Evolutionary conservation across 2,888 invertebrate genomes (phyloP), one percentile per base, ranked within the genome.

Genomic region (Eupithecia exiguata): DNA sequence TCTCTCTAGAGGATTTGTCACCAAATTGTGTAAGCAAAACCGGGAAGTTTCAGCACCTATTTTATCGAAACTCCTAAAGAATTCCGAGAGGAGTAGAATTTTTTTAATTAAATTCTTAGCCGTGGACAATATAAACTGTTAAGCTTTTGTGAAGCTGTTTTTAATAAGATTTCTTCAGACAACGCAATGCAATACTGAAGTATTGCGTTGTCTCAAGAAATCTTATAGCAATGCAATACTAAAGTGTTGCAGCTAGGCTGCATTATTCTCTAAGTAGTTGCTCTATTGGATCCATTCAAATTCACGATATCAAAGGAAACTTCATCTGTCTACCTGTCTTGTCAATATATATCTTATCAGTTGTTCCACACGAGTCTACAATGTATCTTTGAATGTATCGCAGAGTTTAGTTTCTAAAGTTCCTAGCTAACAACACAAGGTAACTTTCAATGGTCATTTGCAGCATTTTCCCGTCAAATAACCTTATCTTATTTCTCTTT

Each of bases 1-100:
- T 80, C 77, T 73, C 76, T 80, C 77, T 73, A 74, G 73, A 77
- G 82, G 84, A 84, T 86, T 84, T 84, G 83, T 84, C 82, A 78
- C 77, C 75, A 79, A 83, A 83, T 81, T 82, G 75, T 78, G 81
- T 83, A 82, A 84, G 77, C 71, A 74, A 82, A 81, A 81, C 82
- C 75, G 77, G 73, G 63, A 78, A 82, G 80, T 82, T 83, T 74
- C 80, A 78, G 72, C 72, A 69, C 62, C 77, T 75, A 71, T 75
- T 79, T 78, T 73, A 67, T 65, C 65, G 58, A 72, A 72, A 68
- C 72, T 76, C 63, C 66, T 66, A 35, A 76, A 77, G 72, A 77
- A 78, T 77, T 77, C 76, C 73, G 30, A 49, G 66, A 62, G 71
- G 66, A 76, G 62, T 74, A 75, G 43, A 30, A 65, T 78, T 74